Evolutionary conservation across 2,113 vertebrate genomes (phyloP).

Genomic region (Alces alces): DNA sequence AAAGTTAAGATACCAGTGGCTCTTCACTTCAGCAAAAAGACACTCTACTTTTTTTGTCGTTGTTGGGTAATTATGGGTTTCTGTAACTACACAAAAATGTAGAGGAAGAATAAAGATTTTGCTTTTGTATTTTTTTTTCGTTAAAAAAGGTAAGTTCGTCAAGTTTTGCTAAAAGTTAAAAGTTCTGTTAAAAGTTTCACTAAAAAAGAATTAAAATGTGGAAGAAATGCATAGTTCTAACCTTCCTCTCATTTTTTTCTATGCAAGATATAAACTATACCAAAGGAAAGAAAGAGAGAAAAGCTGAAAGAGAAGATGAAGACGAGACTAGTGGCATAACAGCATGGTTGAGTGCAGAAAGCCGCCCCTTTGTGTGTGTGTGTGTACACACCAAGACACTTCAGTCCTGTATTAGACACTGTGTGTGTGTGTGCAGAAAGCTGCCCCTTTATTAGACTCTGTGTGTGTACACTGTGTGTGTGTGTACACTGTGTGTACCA

Average conservation of each 20-base stretch:
- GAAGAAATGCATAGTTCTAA: background rate
- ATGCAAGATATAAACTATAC: background rate
- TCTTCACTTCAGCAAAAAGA: conserved; percentile 4
- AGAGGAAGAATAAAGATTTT: background rate
- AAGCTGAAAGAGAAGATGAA: background rate
- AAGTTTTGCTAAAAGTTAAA: background rate
- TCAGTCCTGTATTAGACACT: no score
- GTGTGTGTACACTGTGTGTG: background rate
- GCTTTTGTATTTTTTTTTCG: background rate
- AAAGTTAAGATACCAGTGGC: background rate
- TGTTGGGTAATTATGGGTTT: background rate
- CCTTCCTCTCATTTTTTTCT: background rate
- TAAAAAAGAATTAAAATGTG: conserved; percentile 2
- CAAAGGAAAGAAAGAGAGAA: background rate
- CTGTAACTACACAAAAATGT: background rate
- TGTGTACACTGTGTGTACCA: background rate
- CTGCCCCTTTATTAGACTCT: no score
- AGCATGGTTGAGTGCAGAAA: background rate
- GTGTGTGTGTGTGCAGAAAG: no score
- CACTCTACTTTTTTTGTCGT: background rate
- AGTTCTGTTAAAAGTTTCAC: background rate
- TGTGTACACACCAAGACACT: no score
- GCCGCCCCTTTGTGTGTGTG: background rate
- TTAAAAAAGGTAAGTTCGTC: background rate
- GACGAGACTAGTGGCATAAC: background rate